A percentile compares a stretch with the other conserved stretches of the same genome.
Evolutionary conservation across 2,113 vertebrate genomes (phyloP).

Genomic region (Scomber scombrus): DNA sequence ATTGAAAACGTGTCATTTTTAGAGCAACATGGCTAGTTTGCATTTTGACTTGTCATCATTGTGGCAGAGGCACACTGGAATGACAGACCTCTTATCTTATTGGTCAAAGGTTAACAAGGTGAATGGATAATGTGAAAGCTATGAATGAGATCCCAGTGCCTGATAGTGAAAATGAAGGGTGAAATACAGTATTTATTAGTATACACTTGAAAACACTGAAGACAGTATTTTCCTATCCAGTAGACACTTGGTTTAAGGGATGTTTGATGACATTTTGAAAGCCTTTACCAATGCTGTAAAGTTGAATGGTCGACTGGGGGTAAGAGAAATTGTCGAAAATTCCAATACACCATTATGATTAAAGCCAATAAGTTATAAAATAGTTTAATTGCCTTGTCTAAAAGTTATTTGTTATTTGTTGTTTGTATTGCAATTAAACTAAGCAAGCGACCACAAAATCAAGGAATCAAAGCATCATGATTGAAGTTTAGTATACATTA

Average conservation of each 20-base stretch:
- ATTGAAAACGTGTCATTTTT: conserved; percentile 1
- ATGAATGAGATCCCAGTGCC: neutral
- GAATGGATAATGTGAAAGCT: neutral
- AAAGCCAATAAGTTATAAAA: too few species aligned
- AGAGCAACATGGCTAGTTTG: neutral
- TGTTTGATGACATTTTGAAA: neutral
- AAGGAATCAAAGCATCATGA: too few species aligned
- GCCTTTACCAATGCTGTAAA: too few species aligned
- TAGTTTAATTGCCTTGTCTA: too few species aligned
- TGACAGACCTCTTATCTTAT: neutral
- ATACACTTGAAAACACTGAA: neutral
- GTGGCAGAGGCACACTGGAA: neutral
- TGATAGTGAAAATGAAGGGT: neutral
- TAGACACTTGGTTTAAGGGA: neutral
- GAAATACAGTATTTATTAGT: too few species aligned
- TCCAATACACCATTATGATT: too few species aligned
- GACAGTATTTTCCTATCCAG: neutral
- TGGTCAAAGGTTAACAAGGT: conserved; percentile 22
- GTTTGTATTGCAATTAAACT: too few species aligned
- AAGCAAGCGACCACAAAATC: too few species aligned
- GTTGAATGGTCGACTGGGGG: too few species aligned
- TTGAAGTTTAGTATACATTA: neutral
- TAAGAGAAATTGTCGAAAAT: too few species aligned
- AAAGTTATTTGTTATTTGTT: too few species aligned
- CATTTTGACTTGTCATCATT: neutral